Conservation (phyloP, 2,113 vertebrate genomes). For the Orycteropus afer region DNA sequence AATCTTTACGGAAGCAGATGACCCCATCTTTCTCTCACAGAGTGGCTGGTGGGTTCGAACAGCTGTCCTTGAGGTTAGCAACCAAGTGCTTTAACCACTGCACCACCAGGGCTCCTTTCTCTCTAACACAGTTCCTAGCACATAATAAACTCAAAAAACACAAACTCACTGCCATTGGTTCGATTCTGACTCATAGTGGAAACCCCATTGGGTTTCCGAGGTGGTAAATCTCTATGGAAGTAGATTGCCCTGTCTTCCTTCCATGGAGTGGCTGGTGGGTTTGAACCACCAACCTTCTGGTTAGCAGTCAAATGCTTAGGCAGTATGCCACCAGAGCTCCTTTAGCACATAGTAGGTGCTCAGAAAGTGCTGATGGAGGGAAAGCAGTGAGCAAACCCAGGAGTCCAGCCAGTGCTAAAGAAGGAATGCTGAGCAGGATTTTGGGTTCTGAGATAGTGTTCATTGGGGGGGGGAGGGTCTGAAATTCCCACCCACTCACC, state of each 20-base stretch:
- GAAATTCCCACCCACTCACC: fast-evolving
- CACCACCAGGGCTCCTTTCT: not conserved
- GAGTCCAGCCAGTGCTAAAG: not conserved
- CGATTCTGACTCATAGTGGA: too few species aligned
- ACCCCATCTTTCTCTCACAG: not conserved
- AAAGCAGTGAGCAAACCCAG: fast-evolving
- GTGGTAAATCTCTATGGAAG: not conserved
- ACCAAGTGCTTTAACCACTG: not conserved
- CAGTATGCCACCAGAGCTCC: not conserved
- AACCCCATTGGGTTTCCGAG: too few species aligned
- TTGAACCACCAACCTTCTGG: not conserved
- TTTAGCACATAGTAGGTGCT: not conserved
- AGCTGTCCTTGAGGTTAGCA: not conserved
- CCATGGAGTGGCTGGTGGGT: not conserved
- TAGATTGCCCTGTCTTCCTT: not conserved
- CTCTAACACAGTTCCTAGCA: not conserved
- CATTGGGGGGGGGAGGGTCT: fast-evolving
- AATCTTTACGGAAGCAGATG: not conserved
- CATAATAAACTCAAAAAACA: too few species aligned
- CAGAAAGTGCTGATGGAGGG: not conserved
- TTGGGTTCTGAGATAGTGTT: not conserved
- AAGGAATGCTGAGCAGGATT: not conserved
- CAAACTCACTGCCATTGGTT: too few species aligned
- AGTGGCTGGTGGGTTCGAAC: not conserved
- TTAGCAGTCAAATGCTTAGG: not conserved